Evolutionary conservation across 1,140 invertebrate species (phyloP).

Genomic region (Bombus vancouverensis): DNA sequence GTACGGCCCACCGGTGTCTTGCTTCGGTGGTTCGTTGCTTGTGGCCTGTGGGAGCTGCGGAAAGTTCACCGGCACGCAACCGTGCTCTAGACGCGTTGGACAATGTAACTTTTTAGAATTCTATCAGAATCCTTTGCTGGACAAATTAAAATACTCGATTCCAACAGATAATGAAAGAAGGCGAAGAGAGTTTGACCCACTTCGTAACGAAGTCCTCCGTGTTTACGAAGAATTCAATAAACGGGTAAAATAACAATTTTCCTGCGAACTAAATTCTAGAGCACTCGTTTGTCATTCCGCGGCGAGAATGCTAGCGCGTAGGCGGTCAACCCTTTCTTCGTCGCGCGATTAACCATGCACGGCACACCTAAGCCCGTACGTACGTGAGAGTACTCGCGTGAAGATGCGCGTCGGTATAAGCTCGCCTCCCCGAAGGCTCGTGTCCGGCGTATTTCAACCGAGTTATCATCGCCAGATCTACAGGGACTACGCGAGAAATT

Average conservation of each 20-base stretch:
- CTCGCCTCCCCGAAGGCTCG: constrained; percentile 67
- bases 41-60: too few species aligned
- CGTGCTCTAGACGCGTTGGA: neutral
- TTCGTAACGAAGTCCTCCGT: too few species aligned
- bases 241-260: neutral
- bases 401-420: constrained; percentile 36
- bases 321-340: constrained; percentile 31
- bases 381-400: constrained; percentile 24
- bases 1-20: neutral
- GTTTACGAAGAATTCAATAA: too few species aligned
- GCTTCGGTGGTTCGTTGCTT: neutral
- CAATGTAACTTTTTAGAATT: neutral
- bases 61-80: neutral
- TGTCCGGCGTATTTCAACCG: constrained; percentile 79
- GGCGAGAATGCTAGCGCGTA: constrained; percentile 14
- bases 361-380: constrained; percentile 2
- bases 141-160: too few species aligned
- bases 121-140: neutral
- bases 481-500: constrained; percentile 81
- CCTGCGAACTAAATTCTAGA: constrained; percentile 4
- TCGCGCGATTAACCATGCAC: constrained; percentile 24
- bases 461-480: constrained; percentile 82
- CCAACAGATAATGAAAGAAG: neutral
- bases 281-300: constrained; percentile 42
- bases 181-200: neutral